Evolutionary conservation across 2,113 vertebrate species (phyloP).

Genomic region (Anarhynchus alexandrinus): DNA sequence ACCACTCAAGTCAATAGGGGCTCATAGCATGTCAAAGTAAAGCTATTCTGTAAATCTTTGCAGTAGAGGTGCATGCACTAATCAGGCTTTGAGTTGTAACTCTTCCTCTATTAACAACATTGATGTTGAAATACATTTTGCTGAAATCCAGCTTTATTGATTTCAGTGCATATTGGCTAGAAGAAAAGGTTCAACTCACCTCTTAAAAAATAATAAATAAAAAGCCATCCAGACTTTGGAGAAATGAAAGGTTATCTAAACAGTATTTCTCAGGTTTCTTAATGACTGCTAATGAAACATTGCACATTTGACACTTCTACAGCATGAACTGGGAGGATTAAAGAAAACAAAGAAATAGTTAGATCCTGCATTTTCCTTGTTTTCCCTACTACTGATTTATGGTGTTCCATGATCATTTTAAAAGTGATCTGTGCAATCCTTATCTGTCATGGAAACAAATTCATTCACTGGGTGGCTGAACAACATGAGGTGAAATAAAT

Average conservation of each 20-base stretch:
- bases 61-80: background rate
- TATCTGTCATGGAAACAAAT: slow-evolving; percentile 72
- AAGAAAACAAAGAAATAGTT: slow-evolving; percentile 44
- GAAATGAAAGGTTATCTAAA: background rate
- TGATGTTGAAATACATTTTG: background rate
- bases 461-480: slow-evolving; percentile 64
- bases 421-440: slow-evolving; percentile 65
- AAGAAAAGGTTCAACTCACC: background rate
- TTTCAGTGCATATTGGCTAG: background rate
- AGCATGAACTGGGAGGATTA: slow-evolving; percentile 9
- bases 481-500: slow-evolving; percentile 74
- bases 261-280: background rate
- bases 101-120: background rate
- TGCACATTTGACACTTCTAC: background rate
- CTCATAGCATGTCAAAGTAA: background rate
- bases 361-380: slow-evolving; percentile 4
- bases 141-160: background rate
- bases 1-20: background rate
- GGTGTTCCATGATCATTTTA: slow-evolving; percentile 55
- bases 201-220: background rate
- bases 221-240: background rate
- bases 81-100: background rate
- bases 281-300: slow-evolving; percentile 48
- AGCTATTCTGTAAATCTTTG: background rate
- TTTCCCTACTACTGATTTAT: slow-evolving; percentile 20